phyloP scores from a whole-genome alignment of 1,140 invertebrate species.

The Choristoneura fumiferana region DNA sequence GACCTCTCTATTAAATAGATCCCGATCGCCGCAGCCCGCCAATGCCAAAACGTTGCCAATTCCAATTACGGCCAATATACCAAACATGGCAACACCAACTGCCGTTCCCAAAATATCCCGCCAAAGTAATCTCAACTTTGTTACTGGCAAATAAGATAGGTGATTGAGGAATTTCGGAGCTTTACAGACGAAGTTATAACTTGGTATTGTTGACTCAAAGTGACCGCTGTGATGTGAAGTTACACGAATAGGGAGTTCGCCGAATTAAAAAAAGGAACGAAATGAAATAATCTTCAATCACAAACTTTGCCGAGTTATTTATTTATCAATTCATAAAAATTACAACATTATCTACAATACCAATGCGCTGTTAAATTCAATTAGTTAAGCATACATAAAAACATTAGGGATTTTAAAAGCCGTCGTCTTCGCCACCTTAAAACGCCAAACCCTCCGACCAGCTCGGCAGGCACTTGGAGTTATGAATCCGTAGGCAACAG shows the following conservation, averaged over 20 bases:
- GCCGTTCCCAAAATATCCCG: slow-evolving; percentile 14
- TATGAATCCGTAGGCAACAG: too few species aligned
- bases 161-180: neutral
- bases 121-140: slow-evolving; percentile 32
- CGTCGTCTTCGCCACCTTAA: too few species aligned
- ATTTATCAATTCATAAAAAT: too few species aligned
- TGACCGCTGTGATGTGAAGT: neutral
- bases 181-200: neutral
- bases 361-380: too few species aligned
- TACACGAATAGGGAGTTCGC: neutral
- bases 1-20: neutral
- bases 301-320: too few species aligned
- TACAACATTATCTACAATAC: too few species aligned
- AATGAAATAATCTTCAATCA: too few species aligned
- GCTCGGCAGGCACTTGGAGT: too few species aligned
- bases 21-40: slow-evolving; percentile 25
- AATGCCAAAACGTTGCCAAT: slow-evolving; percentile 39
- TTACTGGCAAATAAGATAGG: slow-evolving; percentile 12
- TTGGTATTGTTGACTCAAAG: neutral
- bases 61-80: slow-evolving; percentile 54
- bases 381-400: too few species aligned
- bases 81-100: slow-evolving; percentile 20
- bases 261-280: too few species aligned
- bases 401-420: too few species aligned
- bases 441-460: too few species aligned